Evolutionary conservation across 2,888 invertebrate genomes (phyloP), one percentile per base, ranked within the genome.

Genomic region (Diadromus collaris): DNA sequence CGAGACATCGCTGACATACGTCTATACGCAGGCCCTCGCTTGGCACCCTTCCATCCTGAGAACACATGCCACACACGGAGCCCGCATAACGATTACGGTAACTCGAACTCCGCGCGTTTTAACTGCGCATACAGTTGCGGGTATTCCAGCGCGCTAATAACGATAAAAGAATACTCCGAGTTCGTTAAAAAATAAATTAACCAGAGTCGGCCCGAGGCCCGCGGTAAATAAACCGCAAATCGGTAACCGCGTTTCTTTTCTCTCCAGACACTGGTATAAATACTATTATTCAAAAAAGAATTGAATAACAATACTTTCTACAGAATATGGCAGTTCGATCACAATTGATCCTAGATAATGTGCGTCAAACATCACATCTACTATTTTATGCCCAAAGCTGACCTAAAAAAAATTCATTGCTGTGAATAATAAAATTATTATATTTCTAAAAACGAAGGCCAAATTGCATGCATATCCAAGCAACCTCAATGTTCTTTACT

Each of bases 11-110:
- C 64, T 34, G 34, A 56, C 41, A 38, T 65, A 74, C 74, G 48
- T 74, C 24, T 32, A 58, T 67, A 34, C 19, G 41, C 19, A 41
- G 27, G 54, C 73, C 65, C 58, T 51, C 24, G 65, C 71, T 56
- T 46, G 32, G 64, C 64, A 70, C 79, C 76, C 76, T 73, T 73
- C 32, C 44, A 32, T 16, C 16, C 51, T 34, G 65, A 38, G 46
- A 76, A 65, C 72, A 76, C 76, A 73, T 79, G 72, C 76, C 78
- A 78, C 78, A 79, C 79, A 76, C 76, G 58, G 61, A 29, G 63
- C 81, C 79, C 79, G 79, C 81, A 81, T 81, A 64, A 72, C 60
- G 72, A 71, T 70, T 58, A 10, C 58, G 24, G 64, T 69, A 56
- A 38, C 41, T 32, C n/a, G 34, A 68, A 64, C 64, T 69, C 64